Evolutionary conservation across 1,140 invertebrate species (phyloP), one percentile per base, ranked within the genome.

Genomic region (Diachasma alloeum): DNA sequence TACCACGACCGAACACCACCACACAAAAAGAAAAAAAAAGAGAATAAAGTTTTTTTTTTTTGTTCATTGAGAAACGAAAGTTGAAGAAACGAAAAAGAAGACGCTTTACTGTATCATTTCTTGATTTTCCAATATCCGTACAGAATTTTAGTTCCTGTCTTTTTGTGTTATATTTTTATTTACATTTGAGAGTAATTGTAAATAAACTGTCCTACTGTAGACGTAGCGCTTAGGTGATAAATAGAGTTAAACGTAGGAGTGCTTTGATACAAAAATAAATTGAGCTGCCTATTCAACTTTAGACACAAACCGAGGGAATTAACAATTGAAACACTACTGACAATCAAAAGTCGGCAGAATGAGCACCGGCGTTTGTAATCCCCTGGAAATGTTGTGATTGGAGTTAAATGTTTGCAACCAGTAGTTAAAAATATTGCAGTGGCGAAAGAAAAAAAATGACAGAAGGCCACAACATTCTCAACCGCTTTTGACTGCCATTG

Each of bases 1-100:
- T 92, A 90, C 87, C 83, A 89, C 79, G 83, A 85, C 86, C 87
- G 85, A 89, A 79, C 82, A 89, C 86, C 85, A 87, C 86, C 83
- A 76, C 84, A 86, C 82, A 82, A 84, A 83, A 87, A 78, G 76
- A 81, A 76, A 78, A 79, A 37, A 53, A 72, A 72, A 72, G 26
- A 68, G n/a, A 56, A n/a, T 4, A 39, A 36, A 75, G 19, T 26
- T 22, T 68, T 44, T 46, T 37, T 56, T 36, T 31, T 31, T 66
- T 39, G 26, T n/a, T 63, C 8, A 68, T 70, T 46, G 24, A 59
- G 22, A 24, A 37, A 37, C n/a, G 68, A 67, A 22, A 76, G 39
- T 66, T 31, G 19, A 36, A 56, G n/a, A 31, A 31, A 31, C 9
- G 36, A 74, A 17, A 66, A 77, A 9, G 56, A 72, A 79, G 13